These are phyloP conservation scores for Agrochola macilenta DNA, from an alignment of 2,888 invertebrate genomes.

Conservation along the genomic window DNA sequence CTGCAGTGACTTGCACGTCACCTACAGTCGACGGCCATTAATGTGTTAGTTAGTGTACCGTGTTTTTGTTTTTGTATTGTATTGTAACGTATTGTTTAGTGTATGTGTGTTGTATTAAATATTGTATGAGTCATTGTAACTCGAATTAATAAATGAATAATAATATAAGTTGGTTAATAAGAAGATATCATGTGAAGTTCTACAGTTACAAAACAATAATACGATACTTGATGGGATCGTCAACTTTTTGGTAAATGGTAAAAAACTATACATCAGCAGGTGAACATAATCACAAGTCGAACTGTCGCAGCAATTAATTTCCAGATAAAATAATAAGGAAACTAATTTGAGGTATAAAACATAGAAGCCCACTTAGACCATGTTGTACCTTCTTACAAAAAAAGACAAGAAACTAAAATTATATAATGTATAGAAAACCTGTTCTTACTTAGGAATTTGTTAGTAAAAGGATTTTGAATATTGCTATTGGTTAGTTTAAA, in stretches of 20 bases:
- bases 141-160: no score
- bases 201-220: not conserved
- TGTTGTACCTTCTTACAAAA: no score
- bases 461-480: not conserved
- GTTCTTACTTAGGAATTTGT: not conserved
- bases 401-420: not conserved
- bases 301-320: not conserved
- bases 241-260: not conserved
- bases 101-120: no score
- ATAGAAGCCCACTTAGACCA: no score
- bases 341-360: not conserved
- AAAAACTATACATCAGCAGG: not conserved
- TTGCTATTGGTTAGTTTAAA: not conserved
- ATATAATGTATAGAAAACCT: not conserved
- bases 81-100: no score
- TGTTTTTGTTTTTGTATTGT: no score
- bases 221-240: not conserved
- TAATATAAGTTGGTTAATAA: not conserved
- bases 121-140: no score
- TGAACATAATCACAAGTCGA: not conserved
- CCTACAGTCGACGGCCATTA: no score
- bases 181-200: not conserved
- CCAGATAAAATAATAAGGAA: slow-evolving; percentile 3
- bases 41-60: no score
- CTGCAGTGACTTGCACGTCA: no score